A percentile compares a stretch with the other conserved stretches of the same genome.
These are phyloP conservation scores for Priocnemis perturbator DNA, from an alignment of 2,888 invertebrate genomes.

Conservation along the genomic window DNA sequence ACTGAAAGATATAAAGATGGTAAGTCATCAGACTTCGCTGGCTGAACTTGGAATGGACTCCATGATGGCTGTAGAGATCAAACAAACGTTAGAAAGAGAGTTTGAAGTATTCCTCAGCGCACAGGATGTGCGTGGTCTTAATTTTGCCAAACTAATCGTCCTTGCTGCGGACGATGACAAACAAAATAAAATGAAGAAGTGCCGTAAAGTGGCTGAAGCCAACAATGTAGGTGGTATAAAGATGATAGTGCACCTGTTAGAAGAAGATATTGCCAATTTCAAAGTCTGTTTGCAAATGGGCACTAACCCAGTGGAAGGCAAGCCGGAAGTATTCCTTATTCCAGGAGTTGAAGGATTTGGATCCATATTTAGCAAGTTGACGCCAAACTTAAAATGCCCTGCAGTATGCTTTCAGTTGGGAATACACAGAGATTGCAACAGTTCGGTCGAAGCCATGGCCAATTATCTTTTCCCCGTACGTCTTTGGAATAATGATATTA, in stretches of 20 bases:
- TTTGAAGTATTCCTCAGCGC: conserved; percentile 91
- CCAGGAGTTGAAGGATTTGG: conserved; percentile 74
- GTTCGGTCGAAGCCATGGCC: conserved; percentile 78
- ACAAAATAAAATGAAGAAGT: conserved; percentile 1
- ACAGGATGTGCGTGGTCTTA: conserved; percentile 89
- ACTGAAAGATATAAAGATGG: conserved; percentile 78
- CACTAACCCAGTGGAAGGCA: conserved; percentile 50
- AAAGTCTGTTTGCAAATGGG: conserved; percentile 52
- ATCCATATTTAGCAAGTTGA: conserved; percentile 64
- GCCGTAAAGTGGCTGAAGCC: too few species aligned
- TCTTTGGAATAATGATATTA: neutral
- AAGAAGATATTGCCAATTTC: neutral
- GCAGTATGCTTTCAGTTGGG: conserved; percentile 60
- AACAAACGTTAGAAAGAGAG: conserved; percentile 92
- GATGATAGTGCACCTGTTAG: conserved; percentile 20
- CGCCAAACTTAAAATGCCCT: conserved; percentile 66
- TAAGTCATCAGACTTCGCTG: conserved; percentile 84
- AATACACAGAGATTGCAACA: conserved; percentile 60
- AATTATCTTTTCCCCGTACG: conserved; percentile 77
- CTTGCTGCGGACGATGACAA: conserved; percentile 57
- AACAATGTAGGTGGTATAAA: conserved; percentile 12
- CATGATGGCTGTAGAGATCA: conserved; percentile 97
- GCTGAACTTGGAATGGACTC: conserved; percentile 98
- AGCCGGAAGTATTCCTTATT: conserved; percentile 65
- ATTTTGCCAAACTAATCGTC: conserved; percentile 81